Evolutionary conservation across 2,113 vertebrate species (phyloP).

Genomic region (Empidonax traillii): DNA sequence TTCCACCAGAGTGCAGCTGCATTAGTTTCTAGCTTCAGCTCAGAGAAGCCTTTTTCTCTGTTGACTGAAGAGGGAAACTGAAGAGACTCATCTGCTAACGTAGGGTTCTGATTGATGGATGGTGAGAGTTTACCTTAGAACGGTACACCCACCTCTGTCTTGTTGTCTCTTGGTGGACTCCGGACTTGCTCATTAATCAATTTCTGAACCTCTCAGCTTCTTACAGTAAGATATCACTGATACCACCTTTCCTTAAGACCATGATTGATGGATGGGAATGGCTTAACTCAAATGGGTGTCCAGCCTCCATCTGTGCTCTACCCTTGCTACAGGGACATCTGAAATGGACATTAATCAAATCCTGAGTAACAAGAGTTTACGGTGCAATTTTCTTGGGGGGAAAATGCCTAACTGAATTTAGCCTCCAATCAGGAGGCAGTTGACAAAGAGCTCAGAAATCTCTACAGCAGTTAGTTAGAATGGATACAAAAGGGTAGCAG

Average conservation of each 20-base stretch:
- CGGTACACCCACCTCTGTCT: not conserved
- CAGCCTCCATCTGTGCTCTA: not conserved
- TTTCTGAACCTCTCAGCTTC: constrained; percentile 1
- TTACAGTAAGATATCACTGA: constrained; percentile 24
- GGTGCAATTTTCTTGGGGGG: not conserved
- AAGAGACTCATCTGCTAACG: rapidly evolving
- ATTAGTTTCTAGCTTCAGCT: not conserved
- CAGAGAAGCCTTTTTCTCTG: not conserved
- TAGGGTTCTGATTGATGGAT: not conserved
- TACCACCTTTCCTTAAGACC: not conserved
- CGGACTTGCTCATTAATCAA: constrained; percentile 21
- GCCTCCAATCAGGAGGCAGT: not conserved
- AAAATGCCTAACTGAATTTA: not conserved
- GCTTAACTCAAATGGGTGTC: not conserved
- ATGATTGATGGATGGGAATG: not conserved
- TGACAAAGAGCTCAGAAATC: not conserved
- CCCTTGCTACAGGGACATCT: not conserved
- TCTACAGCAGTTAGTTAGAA: not conserved
- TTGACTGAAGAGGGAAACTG: not conserved
- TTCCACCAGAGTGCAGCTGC: not conserved
- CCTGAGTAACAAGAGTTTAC: not conserved
- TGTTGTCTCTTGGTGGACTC: not conserved
- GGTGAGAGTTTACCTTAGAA: not conserved
- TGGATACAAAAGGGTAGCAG: not conserved
- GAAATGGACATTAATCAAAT: constrained; percentile 30